Percentiles rank a stretch among this genome's conserved stretches.
phyloP scores from a whole-genome alignment of 2,113 vertebrate genomes.

The Balaeniceps rex region DNA sequence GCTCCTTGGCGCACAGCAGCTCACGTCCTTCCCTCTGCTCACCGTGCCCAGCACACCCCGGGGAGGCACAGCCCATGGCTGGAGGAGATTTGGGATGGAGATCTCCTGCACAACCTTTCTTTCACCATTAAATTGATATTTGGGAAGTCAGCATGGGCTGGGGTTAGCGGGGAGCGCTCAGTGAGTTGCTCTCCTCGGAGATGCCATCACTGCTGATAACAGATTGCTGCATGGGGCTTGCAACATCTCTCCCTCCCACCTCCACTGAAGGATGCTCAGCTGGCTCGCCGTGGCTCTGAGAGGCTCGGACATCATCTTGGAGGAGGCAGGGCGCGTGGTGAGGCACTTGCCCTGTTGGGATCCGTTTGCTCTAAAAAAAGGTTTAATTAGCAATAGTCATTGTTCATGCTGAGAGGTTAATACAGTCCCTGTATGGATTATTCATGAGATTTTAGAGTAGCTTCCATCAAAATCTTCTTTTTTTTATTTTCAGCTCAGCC shows the following conservation, averaged over 20 bases:
- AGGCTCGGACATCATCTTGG: background rate
- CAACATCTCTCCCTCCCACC: background rate
- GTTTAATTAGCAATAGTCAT: background rate
- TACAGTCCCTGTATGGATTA: background rate
- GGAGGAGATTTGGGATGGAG: background rate
- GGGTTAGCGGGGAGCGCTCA: background rate
- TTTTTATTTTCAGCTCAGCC: background rate
- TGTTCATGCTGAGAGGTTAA: background rate
- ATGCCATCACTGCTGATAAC: background rate
- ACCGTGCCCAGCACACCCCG: background rate
- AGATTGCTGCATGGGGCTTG: background rate
- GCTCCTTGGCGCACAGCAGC: background rate
- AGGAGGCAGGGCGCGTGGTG: fast-evolving
- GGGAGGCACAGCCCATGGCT: background rate
- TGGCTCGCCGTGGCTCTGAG: fast-evolving
- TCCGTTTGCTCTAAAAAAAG: background rate
- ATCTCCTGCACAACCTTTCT: background rate
- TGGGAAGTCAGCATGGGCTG: background rate
- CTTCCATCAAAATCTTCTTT: background rate
- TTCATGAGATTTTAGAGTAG: background rate
- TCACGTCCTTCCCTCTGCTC: background rate
- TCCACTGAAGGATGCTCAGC: background rate
- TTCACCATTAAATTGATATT: background rate
- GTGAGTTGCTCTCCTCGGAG: background rate
- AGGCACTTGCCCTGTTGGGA: background rate